A percentile compares a stretch with the other conserved stretches of the same genome.
Conservation (phyloP, 2,113 vertebrate genomes). For the Pachypanchax playfairii region DNA sequence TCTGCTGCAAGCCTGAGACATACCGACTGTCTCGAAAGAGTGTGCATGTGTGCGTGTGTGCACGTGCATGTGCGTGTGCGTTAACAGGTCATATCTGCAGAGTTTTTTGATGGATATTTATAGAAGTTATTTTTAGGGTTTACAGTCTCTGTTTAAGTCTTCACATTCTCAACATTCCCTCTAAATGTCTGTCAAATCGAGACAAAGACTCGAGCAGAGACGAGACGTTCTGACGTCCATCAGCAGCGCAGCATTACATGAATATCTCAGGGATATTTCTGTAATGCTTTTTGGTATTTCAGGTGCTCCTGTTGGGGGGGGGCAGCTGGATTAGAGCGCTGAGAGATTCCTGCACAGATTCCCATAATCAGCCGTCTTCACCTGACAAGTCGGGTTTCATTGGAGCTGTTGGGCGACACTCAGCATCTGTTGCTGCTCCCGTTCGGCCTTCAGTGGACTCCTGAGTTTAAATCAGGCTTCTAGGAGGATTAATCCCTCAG, state of each 20-base stretch:
- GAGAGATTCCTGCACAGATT: slow-evolving; percentile 49
- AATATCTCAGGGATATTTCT: slow-evolving; percentile 49
- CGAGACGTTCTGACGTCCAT: slow-evolving; percentile 30
- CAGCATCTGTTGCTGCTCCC: not conserved
- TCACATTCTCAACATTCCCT: slow-evolving; percentile 58
- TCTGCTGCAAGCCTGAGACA: no score
- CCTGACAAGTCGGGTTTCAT: slow-evolving; percentile 3
- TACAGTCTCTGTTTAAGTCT: slow-evolving; percentile 25
- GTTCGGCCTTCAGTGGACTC: slow-evolving; percentile 7
- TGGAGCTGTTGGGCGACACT: no score
- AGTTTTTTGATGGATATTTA: no score
- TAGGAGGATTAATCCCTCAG: slow-evolving; percentile 22
- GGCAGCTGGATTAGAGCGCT: slow-evolving; percentile 51
- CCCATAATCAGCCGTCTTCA: slow-evolving; percentile 29
- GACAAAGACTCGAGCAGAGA: not conserved
- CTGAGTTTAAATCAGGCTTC: slow-evolving; percentile 10
- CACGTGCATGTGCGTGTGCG: not conserved
- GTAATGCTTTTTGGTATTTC: slow-evolving; percentile 33
- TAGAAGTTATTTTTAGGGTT: slow-evolving; percentile 15
- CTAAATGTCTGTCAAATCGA: not conserved
- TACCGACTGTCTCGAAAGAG: no score
- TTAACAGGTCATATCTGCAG: no score
- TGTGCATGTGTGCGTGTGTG: not conserved
- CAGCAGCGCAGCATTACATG: slow-evolving; percentile 50
- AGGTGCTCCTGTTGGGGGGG: slow-evolving; percentile 25